These are phyloP conservation scores for Poeciliopsis prolifica DNA, from an alignment of 2,113 vertebrate genomes.

Conservation along the genomic window DNA sequence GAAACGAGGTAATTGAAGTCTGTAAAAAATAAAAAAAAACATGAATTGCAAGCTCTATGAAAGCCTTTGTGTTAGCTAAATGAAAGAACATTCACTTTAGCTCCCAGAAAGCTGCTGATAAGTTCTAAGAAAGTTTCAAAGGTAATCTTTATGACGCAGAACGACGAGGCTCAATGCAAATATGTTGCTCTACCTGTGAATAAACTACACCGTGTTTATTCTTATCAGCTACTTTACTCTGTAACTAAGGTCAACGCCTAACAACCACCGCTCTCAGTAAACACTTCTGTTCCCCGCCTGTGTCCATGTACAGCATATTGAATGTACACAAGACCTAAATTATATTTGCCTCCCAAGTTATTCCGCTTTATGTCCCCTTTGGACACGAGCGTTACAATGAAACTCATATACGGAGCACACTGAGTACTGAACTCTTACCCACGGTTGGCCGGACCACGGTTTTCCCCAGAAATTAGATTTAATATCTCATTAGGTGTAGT, in stretches of 20 bases:
- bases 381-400: constrained; percentile 33
- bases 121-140: neutral
- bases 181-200: neutral
- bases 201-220: neutral
- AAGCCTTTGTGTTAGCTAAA: neutral
- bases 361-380: constrained; percentile 5
- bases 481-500: constrained; percentile 44
- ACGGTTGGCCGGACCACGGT: constrained; percentile 8
- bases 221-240: neutral
- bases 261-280: constrained; percentile 1
- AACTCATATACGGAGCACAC: constrained; percentile 22
- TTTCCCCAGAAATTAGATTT: constrained; percentile 31
- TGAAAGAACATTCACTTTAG: too few relatives aligned
- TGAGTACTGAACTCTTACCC: constrained; percentile 17
- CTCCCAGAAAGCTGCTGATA: neutral
- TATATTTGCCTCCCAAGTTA: constrained; percentile 11
- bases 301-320: constrained; percentile 1
- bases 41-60: neutral
- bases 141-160: neutral
- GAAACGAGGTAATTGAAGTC: too few relatives aligned
- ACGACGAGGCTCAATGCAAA: neutral
- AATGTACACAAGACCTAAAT: neutral
- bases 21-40: too few relatives aligned
- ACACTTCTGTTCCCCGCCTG: neutral
- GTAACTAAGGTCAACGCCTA: constrained; percentile 5